Base-by-base conservation (phyloP, 2,888 invertebrate genomes). In the Xylota sylvarum region DNA sequence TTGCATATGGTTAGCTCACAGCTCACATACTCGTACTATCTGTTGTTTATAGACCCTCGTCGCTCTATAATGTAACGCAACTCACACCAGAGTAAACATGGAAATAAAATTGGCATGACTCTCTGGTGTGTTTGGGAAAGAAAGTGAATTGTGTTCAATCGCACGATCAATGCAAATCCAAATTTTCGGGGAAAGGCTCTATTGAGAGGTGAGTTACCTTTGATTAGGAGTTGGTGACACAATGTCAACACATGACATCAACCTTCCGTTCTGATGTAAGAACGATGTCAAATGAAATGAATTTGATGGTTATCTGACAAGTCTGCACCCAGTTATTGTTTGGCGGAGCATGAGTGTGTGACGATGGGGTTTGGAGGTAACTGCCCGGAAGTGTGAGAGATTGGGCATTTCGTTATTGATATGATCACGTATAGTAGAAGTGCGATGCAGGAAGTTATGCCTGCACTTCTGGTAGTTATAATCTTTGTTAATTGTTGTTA, bases 1-100 rank as follows among this genome's bases (percentile, higher is more conserved):
- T 84, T 84, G 78, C 83, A 83, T 78, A 73, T 52, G 65, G 43
- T 67, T 72, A 67, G 52, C 72, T 72, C 50, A 65, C 50, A 40
- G 40, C 40, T 40, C 40, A n/a, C 40, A 43, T 5, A 60, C 58
- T 19, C n/a, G n/a, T n/a, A n/a, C n/a, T n/a, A n/a, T n/a, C n/a
- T n/a, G n/a, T n/a, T n/a, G n/a, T n/a, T n/a, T n/a, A n/a, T n/a
- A n/a, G n/a, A 32, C 5, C 7, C 32, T 32, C 32, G 7, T 32
- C 32, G 23, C 2, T 23, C 23, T 23, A 23, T 23, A 23, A 23
- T 23, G 23, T 23, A 23, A 23, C 23, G 9, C 27, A n/a, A 32
- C 30, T 12, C 6, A 30, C 17, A 43, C 43, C 43, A 1, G 48
- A 12, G 14, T 46, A n/a, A 30, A 70, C 27, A 30, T 43, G 30